Evolutionary conservation across 2,113 vertebrate genomes (phyloP).

Genomic region (Astatoreochromis straeleni): DNA sequence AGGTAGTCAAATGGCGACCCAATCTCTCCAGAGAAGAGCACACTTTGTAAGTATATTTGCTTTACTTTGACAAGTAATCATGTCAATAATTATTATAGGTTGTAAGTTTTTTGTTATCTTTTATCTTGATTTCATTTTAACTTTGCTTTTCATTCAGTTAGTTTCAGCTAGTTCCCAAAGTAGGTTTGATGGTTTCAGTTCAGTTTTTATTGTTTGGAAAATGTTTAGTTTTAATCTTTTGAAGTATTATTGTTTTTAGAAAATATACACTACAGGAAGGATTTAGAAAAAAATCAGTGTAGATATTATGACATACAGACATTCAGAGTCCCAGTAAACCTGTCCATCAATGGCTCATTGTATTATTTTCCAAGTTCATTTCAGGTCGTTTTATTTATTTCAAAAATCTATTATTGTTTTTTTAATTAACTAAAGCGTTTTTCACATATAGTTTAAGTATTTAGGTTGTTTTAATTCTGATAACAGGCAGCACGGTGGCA

Average conservation of each 20-base stretch:
- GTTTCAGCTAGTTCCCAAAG: not conserved
- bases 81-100: not conserved
- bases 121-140: not conserved
- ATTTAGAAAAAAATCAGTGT: not conserved
- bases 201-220: not conserved
- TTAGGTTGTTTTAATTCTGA: not conserved
- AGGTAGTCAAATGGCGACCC: not conserved
- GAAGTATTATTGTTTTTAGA: not conserved
- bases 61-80: not conserved
- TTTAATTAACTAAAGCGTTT: not conserved
- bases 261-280: not conserved
- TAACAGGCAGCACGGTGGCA: not conserved
- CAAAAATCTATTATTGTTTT: not conserved
- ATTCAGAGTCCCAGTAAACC: not conserved
- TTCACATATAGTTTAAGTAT: not conserved
- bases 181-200: not conserved
- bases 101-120: not conserved
- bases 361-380: not conserved
- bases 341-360: not conserved
- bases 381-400: not conserved
- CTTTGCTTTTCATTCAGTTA: not conserved
- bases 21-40: not conserved
- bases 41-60: not conserved
- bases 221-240: not conserved
- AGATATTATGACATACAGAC: not conserved